These are phyloP conservation scores for Channallabes apus DNA, from an alignment of 2,797 vertebrate genomes.

Conservation along the genomic window DNA sequence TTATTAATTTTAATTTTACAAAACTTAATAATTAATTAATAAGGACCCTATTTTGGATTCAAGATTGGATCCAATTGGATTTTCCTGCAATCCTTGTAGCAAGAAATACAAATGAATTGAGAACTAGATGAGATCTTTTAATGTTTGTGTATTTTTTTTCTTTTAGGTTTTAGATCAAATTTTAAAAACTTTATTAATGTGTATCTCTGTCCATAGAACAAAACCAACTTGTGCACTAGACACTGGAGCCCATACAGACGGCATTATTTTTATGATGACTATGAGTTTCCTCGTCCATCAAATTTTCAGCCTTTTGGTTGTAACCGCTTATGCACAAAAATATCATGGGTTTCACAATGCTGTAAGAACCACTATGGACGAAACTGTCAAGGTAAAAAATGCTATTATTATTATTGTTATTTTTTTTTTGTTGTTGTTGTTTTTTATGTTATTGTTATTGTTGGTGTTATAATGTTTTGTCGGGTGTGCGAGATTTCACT, in stretches of 20 bases:
- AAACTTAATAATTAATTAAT: not conserved
- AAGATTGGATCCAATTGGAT: not conserved
- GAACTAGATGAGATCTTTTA: not conserved
- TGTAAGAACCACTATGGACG: constrained; percentile 88
- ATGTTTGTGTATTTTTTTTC: not conserved
- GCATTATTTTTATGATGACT: constrained; percentile 1
- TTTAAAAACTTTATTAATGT: not conserved
- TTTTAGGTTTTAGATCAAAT: not conserved
- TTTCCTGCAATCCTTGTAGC: not conserved
- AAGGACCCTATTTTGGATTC: not conserved
- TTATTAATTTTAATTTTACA: too few relatives aligned
- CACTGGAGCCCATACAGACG: not conserved
- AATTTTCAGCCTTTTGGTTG: constrained; percentile 64
- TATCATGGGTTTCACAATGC: constrained; percentile 79
- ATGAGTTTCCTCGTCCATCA: not conserved
- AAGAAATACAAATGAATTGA: not conserved
- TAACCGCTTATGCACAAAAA: constrained; percentile 70
- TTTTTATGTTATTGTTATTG: too few relatives aligned
- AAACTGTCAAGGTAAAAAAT: constrained; percentile 82
- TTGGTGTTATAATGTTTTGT: too few relatives aligned
- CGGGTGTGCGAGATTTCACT: not conserved
- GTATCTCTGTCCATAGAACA: constrained; percentile 38
- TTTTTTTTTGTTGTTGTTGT: too few relatives aligned
- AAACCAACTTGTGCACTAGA: constrained; percentile 38
- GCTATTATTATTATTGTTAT: too few relatives aligned